phyloP scores from a whole-genome alignment of 2,797 vertebrate species.

The Podarcis lilfordi region DNA sequence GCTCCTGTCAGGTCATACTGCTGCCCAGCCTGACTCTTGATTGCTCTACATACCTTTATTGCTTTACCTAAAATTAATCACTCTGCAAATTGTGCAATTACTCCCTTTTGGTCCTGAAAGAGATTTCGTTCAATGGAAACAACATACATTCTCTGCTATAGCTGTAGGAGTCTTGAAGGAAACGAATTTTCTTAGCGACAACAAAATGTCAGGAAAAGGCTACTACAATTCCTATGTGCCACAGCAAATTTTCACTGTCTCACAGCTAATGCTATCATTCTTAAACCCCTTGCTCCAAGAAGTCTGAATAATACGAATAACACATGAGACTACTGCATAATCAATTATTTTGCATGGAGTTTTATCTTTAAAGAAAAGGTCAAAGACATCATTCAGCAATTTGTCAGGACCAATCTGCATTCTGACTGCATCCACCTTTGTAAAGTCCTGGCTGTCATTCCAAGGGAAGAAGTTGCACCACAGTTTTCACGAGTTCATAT shows the following conservation, averaged over 20 bases:
- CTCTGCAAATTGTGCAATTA: neutral
- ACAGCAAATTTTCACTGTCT: neutral
- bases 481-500: slow-evolving; percentile 21
- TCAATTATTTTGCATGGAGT: neutral
- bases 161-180: slow-evolving; percentile 9
- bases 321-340: neutral
- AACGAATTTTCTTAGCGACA: slow-evolving; percentile 20
- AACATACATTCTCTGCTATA: neutral
- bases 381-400: neutral
- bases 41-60: neutral
- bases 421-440: neutral
- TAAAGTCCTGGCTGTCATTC: neutral
- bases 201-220: slow-evolving; percentile 3
- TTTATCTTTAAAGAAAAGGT: neutral
- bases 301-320: neutral
- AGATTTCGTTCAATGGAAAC: neutral
- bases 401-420: neutral
- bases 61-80: slow-evolving; percentile 11
- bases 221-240: neutral
- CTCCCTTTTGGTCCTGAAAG: neutral
- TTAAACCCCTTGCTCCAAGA: neutral
- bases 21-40: too few species aligned
- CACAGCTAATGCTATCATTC: neutral
- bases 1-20: too few species aligned
- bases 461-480: slow-evolving; percentile 22